Base-by-base conservation (phyloP, 2,888 invertebrate genomes). In the Nomada hirtipes region DNA sequence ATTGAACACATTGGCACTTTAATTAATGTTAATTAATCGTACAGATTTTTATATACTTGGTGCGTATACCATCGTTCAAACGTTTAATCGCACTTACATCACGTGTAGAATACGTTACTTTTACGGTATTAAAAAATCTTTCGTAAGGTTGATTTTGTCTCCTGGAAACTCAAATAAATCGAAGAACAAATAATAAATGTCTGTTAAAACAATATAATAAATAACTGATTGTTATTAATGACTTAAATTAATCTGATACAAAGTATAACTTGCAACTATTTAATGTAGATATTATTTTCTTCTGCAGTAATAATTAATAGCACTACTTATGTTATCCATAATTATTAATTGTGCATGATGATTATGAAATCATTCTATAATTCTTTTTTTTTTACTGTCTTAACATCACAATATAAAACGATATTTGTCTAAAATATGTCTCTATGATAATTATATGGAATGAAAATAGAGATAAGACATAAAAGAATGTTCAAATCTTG, bases 1-100 rank as follows among this genome's bases (percentile, higher is more conserved):
- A 65, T 78, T 88, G 88, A 90, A 89, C 90, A 89, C 89, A 83
- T 90, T 90, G 90, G 90, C 90, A 90, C 89, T 78, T 88, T 67
- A 81, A 77, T 84, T 82, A 84, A 50, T 68, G 18, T 72, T 69
- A 64, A 79, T 75, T 71, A 71, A 68, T 74, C 84, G 61, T 83
- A 69, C 42, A 70, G 53, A 68, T 65, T 47, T 55, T 26, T 50
- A 74, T 57, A 75, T 74, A 71, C 61, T 79, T 79, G 60, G 44
- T 79, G 50, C 11, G 26, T 79, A 67, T 73, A 79, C 47, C 44
- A 47, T 50, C 53, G 42, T 53, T 60, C 73, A 79, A 80, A 79
- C 13, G 47, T 73, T 80, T 67, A 80, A 80, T 79, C 55, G 60
- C 18, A 44, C 42, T 65, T 63, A 26, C 61, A 15, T 36, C 9